Percentiles rank a stretch among this genome's conserved stretches.
These are phyloP conservation scores for Apus apus DNA, from an alignment of 2,113 vertebrate species.

Conservation along the genomic window DNA sequence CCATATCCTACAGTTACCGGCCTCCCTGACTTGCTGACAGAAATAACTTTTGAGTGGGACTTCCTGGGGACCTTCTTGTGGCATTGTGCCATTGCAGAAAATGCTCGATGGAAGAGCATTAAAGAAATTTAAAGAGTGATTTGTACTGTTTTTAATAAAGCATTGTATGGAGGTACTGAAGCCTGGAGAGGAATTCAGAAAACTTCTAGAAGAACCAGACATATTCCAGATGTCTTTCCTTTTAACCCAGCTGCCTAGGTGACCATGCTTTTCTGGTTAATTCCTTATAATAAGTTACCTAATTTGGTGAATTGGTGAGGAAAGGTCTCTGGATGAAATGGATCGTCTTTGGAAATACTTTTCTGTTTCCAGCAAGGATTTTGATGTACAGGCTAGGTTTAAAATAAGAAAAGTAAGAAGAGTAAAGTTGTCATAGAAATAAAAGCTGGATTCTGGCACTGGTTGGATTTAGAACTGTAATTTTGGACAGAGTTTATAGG, in stretches of 20 bases:
- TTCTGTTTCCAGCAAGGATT: slow-evolving; percentile 55
- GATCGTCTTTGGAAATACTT: slow-evolving; percentile 58
- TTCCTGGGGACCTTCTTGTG: neutral
- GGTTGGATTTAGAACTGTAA: neutral
- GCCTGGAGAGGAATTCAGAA: neutral
- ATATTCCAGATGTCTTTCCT: slow-evolving; percentile 44
- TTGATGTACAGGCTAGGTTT: slow-evolving; percentile 5
- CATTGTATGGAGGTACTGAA: neutral
- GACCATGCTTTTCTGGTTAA: slow-evolving; percentile 9
- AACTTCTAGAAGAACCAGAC: neutral
- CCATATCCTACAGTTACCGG: rapidly evolving
- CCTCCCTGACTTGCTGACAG: rapidly evolving
- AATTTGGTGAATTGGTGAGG: slow-evolving; percentile 24
- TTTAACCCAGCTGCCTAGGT: slow-evolving; percentile 15
- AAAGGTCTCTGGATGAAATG: slow-evolving; percentile 20
- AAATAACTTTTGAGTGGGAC: neutral
- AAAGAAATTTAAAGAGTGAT: neutral
- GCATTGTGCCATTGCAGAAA: neutral
- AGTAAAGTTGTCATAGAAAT: slow-evolving; percentile 4
- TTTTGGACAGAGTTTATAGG: slow-evolving; percentile 47
- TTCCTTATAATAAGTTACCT: neutral
- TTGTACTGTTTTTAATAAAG: slow-evolving; percentile 3
- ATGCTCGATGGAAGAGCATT: neutral
- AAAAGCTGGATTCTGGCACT: slow-evolving; percentile 35
- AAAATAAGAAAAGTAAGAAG: neutral